Evolutionary conservation across 2,888 invertebrate species (phyloP), one percentile per base, ranked within the genome.

Genomic region (Eumerus sabulonum): DNA sequence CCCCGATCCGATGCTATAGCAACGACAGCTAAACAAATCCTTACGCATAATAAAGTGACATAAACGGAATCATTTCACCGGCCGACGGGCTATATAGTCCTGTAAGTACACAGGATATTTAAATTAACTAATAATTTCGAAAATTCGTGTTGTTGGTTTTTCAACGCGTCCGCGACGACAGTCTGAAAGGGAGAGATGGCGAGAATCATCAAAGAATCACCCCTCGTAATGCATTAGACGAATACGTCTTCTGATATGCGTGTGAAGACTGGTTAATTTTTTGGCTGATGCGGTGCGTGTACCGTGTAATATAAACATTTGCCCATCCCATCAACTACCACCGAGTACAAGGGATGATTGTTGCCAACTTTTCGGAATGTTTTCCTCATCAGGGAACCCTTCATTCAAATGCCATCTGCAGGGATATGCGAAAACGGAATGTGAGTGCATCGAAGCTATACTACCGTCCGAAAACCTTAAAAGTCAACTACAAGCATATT

Each of bases 201-300:
- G 40, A n/a, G 40, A 54, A 53, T 17, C n/a, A n/a, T n/a, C n/a
- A n/a, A n/a, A 62, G 18, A 63, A 64, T 59, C 64, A 48, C 76
- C 76, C 27, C 76, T 38, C 13, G 42, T 36, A 63, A 76, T 62
- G 50, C 18, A 9, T 44, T 59, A 42, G 14, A n/a, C 38, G 67
- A 11, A 74, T 57, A 60, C 35, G 53, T 48, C 38, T n/a, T 60
- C 42, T 63, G 67, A 77, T 77, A 73, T 77, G 77, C 77, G 77
- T 77, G 77, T 77, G 77, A 77, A 73, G 66, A 66, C 63, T 77
- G 77, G 77, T 73, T 77, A 72, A 66, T 72, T 72, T 67, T n/a
- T 57, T 40, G 71, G 36, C 45, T 66, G 72, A 47, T 14, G 38
- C 48, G 51, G 57, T 66, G 66, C 72, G 67, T 72, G 60, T 72